These are phyloP conservation scores for Leucosticte australis DNA, from an alignment of 2,113 vertebrate species.

Conservation along the genomic window DNA sequence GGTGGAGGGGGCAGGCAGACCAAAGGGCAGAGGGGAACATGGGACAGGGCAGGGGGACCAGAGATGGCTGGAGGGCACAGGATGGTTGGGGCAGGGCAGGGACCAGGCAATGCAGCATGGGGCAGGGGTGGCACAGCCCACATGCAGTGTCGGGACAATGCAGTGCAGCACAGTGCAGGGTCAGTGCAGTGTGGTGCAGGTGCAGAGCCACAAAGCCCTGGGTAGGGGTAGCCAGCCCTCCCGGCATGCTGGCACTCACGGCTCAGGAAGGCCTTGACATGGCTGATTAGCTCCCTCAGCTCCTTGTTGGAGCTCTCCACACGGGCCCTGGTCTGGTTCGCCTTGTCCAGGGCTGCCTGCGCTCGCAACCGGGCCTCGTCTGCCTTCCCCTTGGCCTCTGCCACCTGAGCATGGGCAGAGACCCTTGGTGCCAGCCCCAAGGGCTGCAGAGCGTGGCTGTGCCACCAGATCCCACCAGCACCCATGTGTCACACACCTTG, in stretches of 20 bases:
- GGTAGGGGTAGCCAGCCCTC: not conserved
- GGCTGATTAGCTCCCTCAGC: conserved; percentile 91
- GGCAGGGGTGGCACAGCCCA: not conserved
- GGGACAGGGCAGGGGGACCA: not conserved
- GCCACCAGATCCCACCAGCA: not conserved
- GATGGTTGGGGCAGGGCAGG: not conserved
- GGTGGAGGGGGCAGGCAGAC: not conserved
- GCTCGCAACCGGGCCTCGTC: conserved; percentile 85
- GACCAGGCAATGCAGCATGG: too few species aligned
- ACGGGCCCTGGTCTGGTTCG: conserved; percentile 84
- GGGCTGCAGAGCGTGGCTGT: not conserved
- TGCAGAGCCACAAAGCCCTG: not conserved
- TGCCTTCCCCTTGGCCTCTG: conserved; percentile 87
- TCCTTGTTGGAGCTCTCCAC: conserved; percentile 92
- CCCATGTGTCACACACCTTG: conserved; percentile 64
- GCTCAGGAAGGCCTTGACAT: conserved; percentile 91
- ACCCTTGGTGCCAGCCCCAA: not conserved
- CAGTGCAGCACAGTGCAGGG: fast-evolving
- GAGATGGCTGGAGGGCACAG: not conserved
- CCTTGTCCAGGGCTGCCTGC: conserved; percentile 87
- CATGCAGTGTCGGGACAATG: not conserved
- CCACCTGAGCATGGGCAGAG: conserved; percentile 73
- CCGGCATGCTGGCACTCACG: conserved; percentile 73
- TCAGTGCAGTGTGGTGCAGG: not conserved
- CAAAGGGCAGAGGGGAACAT: not conserved